Conservation (phyloP, 2,113 vertebrate species). For the Synodontis membranacea region DNA sequence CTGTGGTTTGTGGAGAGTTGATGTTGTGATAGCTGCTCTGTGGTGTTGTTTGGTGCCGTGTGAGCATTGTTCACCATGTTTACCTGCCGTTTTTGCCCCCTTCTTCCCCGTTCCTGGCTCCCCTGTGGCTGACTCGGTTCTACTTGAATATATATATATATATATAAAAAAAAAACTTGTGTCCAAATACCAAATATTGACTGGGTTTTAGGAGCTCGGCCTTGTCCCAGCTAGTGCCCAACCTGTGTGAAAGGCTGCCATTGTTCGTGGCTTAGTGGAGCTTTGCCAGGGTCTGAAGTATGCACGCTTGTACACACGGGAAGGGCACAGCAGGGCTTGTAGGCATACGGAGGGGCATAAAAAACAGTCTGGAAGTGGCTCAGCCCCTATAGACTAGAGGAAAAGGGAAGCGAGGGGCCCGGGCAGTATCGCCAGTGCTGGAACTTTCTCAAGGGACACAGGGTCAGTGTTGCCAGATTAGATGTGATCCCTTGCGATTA, state of each 20-base stretch:
- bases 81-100: conserved; percentile 60
- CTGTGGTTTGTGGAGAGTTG: conserved; percentile 59
- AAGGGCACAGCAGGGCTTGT: conserved; percentile 53
- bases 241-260: conserved; percentile 65
- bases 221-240: conserved; percentile 57
- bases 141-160: conserved; percentile 60
- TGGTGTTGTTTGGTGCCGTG: conserved; percentile 62
- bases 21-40: conserved; percentile 71
- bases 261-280: conserved; percentile 67
- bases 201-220: conserved; percentile 63
- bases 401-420: conserved; percentile 53
- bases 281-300: conserved; percentile 61
- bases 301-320: conserved; percentile 54
- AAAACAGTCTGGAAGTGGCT: conserved; percentile 42
- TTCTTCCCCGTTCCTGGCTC: conserved; percentile 61
- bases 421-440: conserved; percentile 39
- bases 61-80: conserved; percentile 69
- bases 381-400: conserved; percentile 55
- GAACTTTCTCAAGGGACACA: conserved; percentile 47
- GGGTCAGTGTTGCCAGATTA: conserved; percentile 35
- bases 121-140: conserved; percentile 59
- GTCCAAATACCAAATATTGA: conserved; percentile 73
- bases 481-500: background rate
- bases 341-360: conserved; percentile 48
- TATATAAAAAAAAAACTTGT: conserved; percentile 58